Base-by-base conservation (phyloP, 1,140 invertebrate genomes). In the Drosophila sturtevanti region DNA sequence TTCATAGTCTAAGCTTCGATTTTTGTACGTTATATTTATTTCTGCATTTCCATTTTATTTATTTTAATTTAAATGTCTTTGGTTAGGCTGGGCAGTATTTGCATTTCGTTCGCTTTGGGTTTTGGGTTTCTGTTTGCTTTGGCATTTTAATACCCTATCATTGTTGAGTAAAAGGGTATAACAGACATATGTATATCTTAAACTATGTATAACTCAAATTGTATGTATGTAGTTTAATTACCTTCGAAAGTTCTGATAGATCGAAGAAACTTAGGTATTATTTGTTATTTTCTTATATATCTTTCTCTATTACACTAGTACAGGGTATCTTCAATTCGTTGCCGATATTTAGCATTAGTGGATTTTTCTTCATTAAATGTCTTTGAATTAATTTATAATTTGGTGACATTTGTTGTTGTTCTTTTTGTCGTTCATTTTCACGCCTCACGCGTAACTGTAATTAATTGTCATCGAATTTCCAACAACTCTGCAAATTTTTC, bases 331-430 rank as follows among this genome's bases (percentile, higher is more conserved):
- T 9, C 10, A 21, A 48, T 16, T 48, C 41, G 41, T 48, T 11
- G 16, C 12, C 2, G 4, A 14, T 4, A 0, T 1, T 16, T 38
- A 10, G 16, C 16, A 4, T 21, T 21, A 11, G 41, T n/a, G 41
- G 41, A 48, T 18, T 87, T 86, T 86, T 86, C 78, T 86, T 86
- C 82, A 86, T 86, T 87, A 86, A 86, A 86, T 75, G 82, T 82
- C 65, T 81, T 84, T 81, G 82, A 86, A 86, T 86, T 86, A 86
- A 86, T 86, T 87, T 86, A 87, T 86, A 86, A 86, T 86, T 87
- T 86, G 82, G 78, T 87, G 82, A 81, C 79, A 79, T 78, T 78
- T 55, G 12, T 35, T 55, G 31, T 10, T 58, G 37, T 54, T 52
- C 35, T 37, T 67, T 31, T 18, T 59, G 22, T 72, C 48, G 35